These are phyloP conservation scores for Ophiodon elongatus DNA, from an alignment of 2,113 vertebrate species.

Conservation along the genomic window DNA sequence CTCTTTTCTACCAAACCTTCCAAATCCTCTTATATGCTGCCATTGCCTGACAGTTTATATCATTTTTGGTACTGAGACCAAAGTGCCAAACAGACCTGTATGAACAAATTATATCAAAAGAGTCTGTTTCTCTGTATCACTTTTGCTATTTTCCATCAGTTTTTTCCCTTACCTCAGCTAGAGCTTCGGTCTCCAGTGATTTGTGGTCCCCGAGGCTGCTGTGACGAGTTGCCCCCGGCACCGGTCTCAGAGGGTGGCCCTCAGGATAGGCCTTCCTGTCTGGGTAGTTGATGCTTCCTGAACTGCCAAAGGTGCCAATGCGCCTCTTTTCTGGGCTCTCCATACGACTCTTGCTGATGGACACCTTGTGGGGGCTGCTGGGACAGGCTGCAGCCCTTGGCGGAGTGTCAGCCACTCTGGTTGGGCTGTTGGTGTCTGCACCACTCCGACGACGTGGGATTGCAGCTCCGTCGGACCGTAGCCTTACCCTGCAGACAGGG, in stretches of 20 bases:
- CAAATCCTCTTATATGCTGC: background rate
- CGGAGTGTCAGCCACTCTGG: slow-evolving; percentile 92
- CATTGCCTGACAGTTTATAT: slow-evolving; percentile 11
- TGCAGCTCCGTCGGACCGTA: slow-evolving; percentile 95
- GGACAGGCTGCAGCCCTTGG: slow-evolving; percentile 95
- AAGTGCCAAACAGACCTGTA: background rate
- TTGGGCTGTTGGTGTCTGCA: slow-evolving; percentile 93
- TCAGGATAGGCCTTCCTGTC: slow-evolving; percentile 93
- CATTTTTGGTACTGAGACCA: background rate
- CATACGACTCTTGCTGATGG: slow-evolving; percentile 88
- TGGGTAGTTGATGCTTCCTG: slow-evolving; percentile 94
- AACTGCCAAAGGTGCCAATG: slow-evolving; percentile 95
- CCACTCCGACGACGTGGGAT: slow-evolving; percentile 92
- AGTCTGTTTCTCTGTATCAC: background rate
- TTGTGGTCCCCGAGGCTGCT: slow-evolving; percentile 99
- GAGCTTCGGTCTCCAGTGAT: slow-evolving; percentile 94
- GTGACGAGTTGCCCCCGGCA: slow-evolving; percentile 93
- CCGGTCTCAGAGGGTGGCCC: slow-evolving; percentile 89
- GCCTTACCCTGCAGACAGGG: slow-evolving; percentile 86
- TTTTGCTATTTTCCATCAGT: background rate
- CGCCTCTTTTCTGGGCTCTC: slow-evolving; percentile 97
- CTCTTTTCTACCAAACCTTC: slow-evolving; percentile 16
- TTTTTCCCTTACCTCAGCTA: slow-evolving; percentile 88
- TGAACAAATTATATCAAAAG: background rate
- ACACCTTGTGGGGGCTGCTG: slow-evolving; percentile 96